A percentile compares a stretch with the other conserved stretches of the same genome.
phyloP scores from a whole-genome alignment of 2,888 invertebrate species.

The Koerneria pararmatus region DNA sequence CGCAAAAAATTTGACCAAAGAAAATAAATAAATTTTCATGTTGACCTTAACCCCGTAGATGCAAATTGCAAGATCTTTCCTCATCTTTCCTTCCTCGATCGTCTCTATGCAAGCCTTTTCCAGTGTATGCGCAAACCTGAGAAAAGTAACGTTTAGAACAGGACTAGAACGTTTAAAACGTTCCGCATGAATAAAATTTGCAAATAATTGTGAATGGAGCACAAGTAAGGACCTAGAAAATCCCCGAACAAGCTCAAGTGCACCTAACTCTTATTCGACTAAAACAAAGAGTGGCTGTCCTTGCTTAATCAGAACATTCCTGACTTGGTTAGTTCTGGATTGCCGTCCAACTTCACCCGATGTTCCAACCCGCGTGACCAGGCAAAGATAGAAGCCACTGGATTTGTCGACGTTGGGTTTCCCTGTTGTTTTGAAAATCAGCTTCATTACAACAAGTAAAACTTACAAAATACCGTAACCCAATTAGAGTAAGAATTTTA shows the following conservation, averaged over 20 bases:
- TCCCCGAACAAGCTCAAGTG: neutral
- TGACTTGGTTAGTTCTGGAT: slow-evolving; percentile 70
- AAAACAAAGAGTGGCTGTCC: neutral
- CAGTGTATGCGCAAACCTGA: slow-evolving; percentile 70
- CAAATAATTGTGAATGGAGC: too few relatives aligned
- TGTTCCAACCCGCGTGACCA: slow-evolving; percentile 83
- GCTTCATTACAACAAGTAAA: neutral
- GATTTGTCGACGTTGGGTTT: slow-evolving; percentile 81
- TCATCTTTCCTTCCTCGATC: slow-evolving; percentile 79
- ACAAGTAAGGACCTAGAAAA: too few relatives aligned
- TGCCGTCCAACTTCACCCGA: slow-evolving; percentile 77
- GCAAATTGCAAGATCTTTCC: slow-evolving; percentile 81
- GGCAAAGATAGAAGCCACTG: slow-evolving; percentile 84
- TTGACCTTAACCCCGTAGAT: slow-evolving; percentile 74
- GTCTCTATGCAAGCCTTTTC: slow-evolving; percentile 81
- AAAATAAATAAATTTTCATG: too few relatives aligned
- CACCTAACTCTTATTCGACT: neutral
- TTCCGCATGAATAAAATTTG: neutral
- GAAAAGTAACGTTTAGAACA: neutral
- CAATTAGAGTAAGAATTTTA: neutral
- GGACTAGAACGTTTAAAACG: neutral
- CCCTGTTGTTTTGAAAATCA: slow-evolving; percentile 65
- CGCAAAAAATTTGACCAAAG: too few relatives aligned
- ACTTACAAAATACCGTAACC: neutral
- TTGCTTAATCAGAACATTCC: slow-evolving; percentile 10